Conservation (phyloP, 2,113 vertebrate species). For the Megaceryle torquata region DNA sequence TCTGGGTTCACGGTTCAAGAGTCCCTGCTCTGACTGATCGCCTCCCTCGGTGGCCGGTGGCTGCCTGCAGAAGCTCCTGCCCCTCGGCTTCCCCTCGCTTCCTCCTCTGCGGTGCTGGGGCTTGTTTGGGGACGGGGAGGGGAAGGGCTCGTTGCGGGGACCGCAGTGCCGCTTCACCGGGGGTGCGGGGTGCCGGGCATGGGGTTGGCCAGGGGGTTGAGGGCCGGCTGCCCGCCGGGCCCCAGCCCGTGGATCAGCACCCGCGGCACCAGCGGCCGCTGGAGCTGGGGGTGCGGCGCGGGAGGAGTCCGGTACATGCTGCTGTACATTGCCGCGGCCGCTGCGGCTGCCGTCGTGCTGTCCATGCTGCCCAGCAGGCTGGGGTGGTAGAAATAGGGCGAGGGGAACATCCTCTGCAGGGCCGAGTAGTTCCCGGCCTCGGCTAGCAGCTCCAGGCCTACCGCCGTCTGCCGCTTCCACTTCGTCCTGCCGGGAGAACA, state of each 20-base stretch:
- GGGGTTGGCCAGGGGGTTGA: constrained; percentile 89
- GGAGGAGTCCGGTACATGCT: constrained; percentile 98
- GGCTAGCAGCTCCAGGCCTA: constrained; percentile 93
- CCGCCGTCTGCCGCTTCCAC: constrained; percentile 97
- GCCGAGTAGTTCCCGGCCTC: constrained; percentile 96
- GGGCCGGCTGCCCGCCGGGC: constrained; percentile 91
- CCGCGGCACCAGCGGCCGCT: constrained; percentile 94
- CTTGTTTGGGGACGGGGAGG: constrained; percentile 66
- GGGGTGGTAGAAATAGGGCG: constrained; percentile 97
- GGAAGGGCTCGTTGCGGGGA: constrained; percentile 63
- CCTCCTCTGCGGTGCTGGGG: constrained; percentile 71
- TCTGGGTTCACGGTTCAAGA: constrained; percentile 61
- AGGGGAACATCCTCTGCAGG: constrained; percentile 96
- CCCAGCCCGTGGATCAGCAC: constrained; percentile 97
- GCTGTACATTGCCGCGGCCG: constrained; percentile 97
- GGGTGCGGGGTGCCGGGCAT: constrained; percentile 88
- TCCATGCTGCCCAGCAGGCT: constrained; percentile 94
- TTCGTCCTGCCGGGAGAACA: constrained; percentile 84
- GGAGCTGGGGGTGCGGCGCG: constrained; percentile 89
- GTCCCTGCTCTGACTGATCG: constrained; percentile 61
- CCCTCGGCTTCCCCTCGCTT: constrained; percentile 61
- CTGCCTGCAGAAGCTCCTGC: constrained; percentile 51
- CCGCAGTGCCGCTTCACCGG: constrained; percentile 78
- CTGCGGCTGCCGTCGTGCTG: constrained; percentile 93
- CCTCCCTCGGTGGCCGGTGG: constrained; percentile 47